Conservation (phyloP, 2,113 vertebrate species). For the Silurus asotus region DNA sequence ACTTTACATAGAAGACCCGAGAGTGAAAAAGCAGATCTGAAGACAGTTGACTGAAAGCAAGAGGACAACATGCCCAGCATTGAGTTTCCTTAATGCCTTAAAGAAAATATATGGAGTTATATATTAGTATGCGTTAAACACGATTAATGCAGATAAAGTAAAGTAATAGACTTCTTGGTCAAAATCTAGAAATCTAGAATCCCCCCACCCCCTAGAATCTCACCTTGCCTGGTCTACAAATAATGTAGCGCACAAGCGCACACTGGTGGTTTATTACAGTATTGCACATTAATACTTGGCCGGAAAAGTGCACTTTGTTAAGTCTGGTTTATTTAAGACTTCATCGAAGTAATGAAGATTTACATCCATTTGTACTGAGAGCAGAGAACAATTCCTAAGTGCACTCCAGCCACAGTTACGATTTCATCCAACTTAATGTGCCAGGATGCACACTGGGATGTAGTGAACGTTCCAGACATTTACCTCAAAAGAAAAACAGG, state of each 20-base stretch:
- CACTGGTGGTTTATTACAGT: not conserved
- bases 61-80: not conserved
- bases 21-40: not conserved
- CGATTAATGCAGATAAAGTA: not conserved
- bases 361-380: not conserved
- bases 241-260: not conserved
- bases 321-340: not conserved
- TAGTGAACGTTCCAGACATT: not conserved
- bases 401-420: not conserved
- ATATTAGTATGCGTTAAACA: not conserved
- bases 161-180: not conserved
- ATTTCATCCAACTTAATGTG: no score
- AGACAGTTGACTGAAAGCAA: not conserved
- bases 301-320: not conserved
- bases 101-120: not conserved
- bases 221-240: no score
- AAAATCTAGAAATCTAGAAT: not conserved
- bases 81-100: not conserved
- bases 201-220: not conserved
- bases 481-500: not conserved
- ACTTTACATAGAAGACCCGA: not conserved
- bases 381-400: not conserved
- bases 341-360: not conserved
- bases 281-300: not conserved
- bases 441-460: not conserved